Percentiles rank a stretch among this genome's conserved stretches.
phyloP scores from a whole-genome alignment of 1,140 invertebrate species.

The Lanistes nyassanus region DNA sequence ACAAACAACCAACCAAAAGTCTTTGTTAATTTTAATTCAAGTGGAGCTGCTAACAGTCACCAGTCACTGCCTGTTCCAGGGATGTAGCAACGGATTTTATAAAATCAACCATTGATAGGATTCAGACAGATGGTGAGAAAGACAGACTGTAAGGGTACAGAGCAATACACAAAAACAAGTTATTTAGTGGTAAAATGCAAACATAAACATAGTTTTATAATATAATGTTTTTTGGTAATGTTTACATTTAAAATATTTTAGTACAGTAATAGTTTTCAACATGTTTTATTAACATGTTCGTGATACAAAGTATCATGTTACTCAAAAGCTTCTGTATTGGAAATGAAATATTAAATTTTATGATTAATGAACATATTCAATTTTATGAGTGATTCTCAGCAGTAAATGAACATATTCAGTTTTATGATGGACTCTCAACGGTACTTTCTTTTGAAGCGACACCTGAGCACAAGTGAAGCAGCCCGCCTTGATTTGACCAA shows the following conservation, averaged over 20 bases:
- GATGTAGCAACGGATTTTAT: too few relatives aligned
- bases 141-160: too few relatives aligned
- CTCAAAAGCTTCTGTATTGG: background rate
- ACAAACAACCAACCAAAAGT: too few relatives aligned
- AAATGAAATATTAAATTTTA: background rate
- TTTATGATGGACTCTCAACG: too few relatives aligned
- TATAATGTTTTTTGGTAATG: too few relatives aligned
- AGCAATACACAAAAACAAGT: too few relatives aligned
- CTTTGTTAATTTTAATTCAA: background rate
- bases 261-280: background rate
- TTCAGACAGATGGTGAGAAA: too few relatives aligned
- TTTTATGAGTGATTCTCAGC: background rate
- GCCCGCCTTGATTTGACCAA: conserved; percentile 17
- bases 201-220: too few relatives aligned
- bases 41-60: background rate
- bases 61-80: too few relatives aligned
- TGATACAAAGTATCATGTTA: background rate
- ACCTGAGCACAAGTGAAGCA: conserved; percentile 10
- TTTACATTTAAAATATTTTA: too few relatives aligned
- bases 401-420: background rate
- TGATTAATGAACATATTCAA: background rate
- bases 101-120: too few relatives aligned
- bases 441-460: background rate
- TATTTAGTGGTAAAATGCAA: too few relatives aligned
- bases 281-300: background rate